Base-by-base conservation (phyloP, 2,113 vertebrate species). In the Xiphophorus maculatus region DNA sequence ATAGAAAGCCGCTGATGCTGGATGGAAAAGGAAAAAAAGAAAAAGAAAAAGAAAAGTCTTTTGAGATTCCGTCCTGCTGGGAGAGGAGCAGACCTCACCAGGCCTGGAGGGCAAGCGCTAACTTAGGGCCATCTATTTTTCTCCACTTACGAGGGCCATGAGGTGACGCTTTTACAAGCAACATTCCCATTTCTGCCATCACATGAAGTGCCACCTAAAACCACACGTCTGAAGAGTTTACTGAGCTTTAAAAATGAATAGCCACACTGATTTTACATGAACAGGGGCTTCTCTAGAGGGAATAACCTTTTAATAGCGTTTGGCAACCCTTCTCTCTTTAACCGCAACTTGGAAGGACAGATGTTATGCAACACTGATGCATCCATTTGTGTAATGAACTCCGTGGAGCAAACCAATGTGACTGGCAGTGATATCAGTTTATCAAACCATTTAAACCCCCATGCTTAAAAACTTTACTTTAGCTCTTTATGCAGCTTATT, bases 131-230 rank as follows among this genome's bases (percentile, higher is more conserved):
- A 83, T 61, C 29, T 14, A 63, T 68, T 63, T 64, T 58, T 75
- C 58, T 77, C 72, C 60, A 35, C 71, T 76, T 88, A 79, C 80
- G 44, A 27, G 12, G 65, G 69, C 60, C 72, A 66, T 0, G 2
- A 65, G 81, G 72, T 80, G 75, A 84, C 81, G 76, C 35, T 44
- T 90, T 90, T 71, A 89, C 69, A 85, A 77, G 78, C 79, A 77
- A 73, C 15, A 29, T 30, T 84, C 86, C 84, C 75, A 88, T 92
- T 89, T 80, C 7, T 58, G 22, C 25, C 1, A 8, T n/a, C 25
- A n/a, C 51, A 58, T 58, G 25, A 80, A 54, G 67, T 33, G 37
- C 29, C 19, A 67, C 58, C 70, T 14, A 9, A 17, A 14, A 60
- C 32, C 40, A 32, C 44, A n/a, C 0, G 13, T 11, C 54, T 40